These are phyloP conservation scores for Heliconius hermathena DNA, from an alignment of 1,140 invertebrate genomes.

Conservation along the genomic window DNA sequence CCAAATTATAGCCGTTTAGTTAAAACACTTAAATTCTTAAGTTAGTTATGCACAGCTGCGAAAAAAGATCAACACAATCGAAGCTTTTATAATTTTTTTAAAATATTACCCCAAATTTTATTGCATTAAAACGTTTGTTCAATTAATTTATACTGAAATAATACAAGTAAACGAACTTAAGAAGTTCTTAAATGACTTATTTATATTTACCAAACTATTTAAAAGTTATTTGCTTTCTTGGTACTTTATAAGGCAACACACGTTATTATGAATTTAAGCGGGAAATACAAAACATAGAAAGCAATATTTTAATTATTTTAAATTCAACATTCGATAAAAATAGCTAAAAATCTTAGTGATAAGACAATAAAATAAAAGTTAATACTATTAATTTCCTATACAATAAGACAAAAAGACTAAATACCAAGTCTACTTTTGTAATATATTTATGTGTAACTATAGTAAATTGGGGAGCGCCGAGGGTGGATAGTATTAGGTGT, in stretches of 20 bases:
- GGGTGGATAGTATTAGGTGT: constrained; percentile 69
- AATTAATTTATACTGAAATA: background rate
- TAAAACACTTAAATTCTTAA: background rate
- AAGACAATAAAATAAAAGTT: background rate
- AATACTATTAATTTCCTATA: background rate
- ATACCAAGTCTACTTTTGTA: background rate
- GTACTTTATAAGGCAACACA: constrained; percentile 19
- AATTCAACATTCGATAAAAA: background rate
- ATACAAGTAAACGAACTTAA: background rate
- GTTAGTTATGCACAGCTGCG: background rate
- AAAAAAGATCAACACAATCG: background rate
- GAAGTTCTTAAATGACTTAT: background rate
- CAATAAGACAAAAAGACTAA: background rate
- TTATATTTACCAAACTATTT: background rate
- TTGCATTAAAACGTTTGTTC: background rate
- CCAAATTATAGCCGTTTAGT: background rate
- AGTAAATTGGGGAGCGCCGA: constrained; percentile 60
- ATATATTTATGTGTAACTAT: constrained; percentile 8
- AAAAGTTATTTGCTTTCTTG: constrained; percentile 9
- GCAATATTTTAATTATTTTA: background rate
- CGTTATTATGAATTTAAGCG: background rate
- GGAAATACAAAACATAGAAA: constrained; percentile 23
- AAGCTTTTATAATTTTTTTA: background rate
- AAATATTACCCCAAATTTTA: too few relatives aligned
- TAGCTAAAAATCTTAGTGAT: background rate